phyloP scores from a whole-genome alignment of 2,797 vertebrate genomes.

The Galaxias olidus region DNA sequence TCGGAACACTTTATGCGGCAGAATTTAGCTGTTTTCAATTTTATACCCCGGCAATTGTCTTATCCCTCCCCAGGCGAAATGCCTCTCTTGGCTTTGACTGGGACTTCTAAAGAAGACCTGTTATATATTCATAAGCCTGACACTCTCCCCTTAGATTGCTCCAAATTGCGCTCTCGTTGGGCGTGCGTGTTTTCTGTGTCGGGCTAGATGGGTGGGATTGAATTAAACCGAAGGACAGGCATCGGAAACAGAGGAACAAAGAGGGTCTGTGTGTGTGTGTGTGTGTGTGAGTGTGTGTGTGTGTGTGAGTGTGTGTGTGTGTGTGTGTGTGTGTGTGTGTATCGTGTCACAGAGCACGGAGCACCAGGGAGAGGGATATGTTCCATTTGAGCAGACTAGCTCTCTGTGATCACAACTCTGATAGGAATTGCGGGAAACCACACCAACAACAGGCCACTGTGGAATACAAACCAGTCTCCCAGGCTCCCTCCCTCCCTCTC shows the following conservation, averaged over 20 bases:
- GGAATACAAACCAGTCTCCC: slow-evolving; percentile 44
- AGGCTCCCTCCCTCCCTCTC: background rate
- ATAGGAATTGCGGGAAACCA: slow-evolving; percentile 71
- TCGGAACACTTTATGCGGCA: slow-evolving; percentile 41
- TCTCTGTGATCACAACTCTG: slow-evolving; percentile 68
- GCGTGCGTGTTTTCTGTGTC: slow-evolving; percentile 39
- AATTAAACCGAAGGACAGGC: slow-evolving; percentile 62
- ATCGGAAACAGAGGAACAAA: slow-evolving; percentile 50
- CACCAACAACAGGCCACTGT: slow-evolving; percentile 59
- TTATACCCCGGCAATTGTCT: slow-evolving; percentile 58
- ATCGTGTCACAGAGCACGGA: background rate
- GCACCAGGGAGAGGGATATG: slow-evolving; percentile 54
- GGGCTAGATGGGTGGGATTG: slow-evolving; percentile 65
- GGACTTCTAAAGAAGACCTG: slow-evolving; percentile 39
- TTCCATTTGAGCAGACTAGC: slow-evolving; percentile 65
- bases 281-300: slow-evolving; percentile 22
- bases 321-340: background rate
- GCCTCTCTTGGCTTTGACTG: slow-evolving; percentile 41
- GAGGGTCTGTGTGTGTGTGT: slow-evolving; percentile 19
- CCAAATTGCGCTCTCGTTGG: slow-evolving; percentile 66
- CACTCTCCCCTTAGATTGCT: slow-evolving; percentile 64
- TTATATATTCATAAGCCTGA: slow-evolving; percentile 70
- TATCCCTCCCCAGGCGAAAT: slow-evolving; percentile 52
- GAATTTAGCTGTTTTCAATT: slow-evolving; percentile 39
- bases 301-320: slow-evolving; percentile 8